These are phyloP conservation scores for Corydoras maculifer DNA, from an alignment of 2,113 vertebrate species.

Conservation along the genomic window DNA sequence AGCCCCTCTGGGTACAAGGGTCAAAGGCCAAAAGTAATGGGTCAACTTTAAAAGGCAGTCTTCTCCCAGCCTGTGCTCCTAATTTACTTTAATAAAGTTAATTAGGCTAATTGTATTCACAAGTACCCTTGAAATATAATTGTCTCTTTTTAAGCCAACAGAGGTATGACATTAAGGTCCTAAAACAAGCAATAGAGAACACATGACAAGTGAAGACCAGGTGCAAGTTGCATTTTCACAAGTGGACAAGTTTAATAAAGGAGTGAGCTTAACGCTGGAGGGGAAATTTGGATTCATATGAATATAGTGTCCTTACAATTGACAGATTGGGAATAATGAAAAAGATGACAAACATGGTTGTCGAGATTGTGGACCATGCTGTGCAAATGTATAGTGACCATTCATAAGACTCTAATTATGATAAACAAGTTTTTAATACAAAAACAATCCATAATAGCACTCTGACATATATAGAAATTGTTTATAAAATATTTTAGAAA, in stretches of 20 bases:
- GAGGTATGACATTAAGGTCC: slow-evolving; percentile 12
- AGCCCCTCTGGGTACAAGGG: slow-evolving; percentile 45
- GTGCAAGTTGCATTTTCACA: slow-evolving; percentile 21
- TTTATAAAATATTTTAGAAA: no score
- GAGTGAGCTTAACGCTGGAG: slow-evolving; percentile 7
- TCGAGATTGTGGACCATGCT: slow-evolving; percentile 30
- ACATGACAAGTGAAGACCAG: slow-evolving; percentile 41
- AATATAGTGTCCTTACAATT: slow-evolving; percentile 6
- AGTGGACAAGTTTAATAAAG: slow-evolving; percentile 30
- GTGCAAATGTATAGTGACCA: not conserved
- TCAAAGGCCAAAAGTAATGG: slow-evolving; percentile 52
- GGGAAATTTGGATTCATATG: slow-evolving; percentile 11
- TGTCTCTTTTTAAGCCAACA: slow-evolving; percentile 40
- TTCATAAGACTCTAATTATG: no score
- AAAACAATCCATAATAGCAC: no score
- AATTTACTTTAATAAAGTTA: slow-evolving; percentile 67
- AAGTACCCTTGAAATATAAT: slow-evolving; percentile 46
- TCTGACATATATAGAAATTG: no score
- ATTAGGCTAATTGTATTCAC: slow-evolving; percentile 58
- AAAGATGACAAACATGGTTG: slow-evolving; percentile 11
- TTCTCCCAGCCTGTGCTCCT: slow-evolving; percentile 41
- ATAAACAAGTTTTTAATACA: no score
- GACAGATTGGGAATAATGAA: slow-evolving; percentile 25
- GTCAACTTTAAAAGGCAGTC: slow-evolving; percentile 40
- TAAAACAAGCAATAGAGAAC: slow-evolving; percentile 23